phyloP scores from a whole-genome alignment of 2,888 invertebrate species.

The Drosophila infuscata region DNA sequence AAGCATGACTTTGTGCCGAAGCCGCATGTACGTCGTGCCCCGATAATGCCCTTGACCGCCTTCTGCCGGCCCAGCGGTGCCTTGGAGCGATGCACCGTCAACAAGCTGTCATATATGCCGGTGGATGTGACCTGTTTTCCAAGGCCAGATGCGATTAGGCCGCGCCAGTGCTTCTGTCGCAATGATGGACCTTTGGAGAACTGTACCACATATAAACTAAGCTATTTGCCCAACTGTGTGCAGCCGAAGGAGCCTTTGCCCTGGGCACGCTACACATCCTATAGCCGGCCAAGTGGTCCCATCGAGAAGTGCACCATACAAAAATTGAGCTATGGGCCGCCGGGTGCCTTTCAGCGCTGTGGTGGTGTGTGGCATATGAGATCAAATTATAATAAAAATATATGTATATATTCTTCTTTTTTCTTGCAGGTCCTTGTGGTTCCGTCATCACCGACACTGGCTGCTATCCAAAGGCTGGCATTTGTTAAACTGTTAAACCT shows the following conservation, averaged over 20 bases:
- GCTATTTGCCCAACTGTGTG: conserved; percentile 86
- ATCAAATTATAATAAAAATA: neutral
- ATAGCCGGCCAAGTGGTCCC: conserved; percentile 78
- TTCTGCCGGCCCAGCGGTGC: conserved; percentile 76
- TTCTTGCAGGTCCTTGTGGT: conserved; percentile 57
- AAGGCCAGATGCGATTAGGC: conserved; percentile 69
- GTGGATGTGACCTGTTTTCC: conserved; percentile 78
- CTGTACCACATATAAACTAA: conserved; percentile 87
- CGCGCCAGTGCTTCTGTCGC: conserved; percentile 80
- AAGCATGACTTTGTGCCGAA: conserved; percentile 90
- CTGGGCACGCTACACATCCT: conserved; percentile 80
- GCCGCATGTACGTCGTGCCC: conserved; percentile 84
- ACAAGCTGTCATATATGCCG: conserved; percentile 83
- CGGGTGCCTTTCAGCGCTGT: conserved; percentile 85
- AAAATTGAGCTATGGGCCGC: conserved; percentile 88
- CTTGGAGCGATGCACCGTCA: conserved; percentile 83
- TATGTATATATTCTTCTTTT: neutral
- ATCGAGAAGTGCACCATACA: conserved; percentile 87
- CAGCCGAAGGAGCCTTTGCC: conserved; percentile 81
- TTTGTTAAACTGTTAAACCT: conserved; percentile 70
- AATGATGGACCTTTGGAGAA: conserved; percentile 78
- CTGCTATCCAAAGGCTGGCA: conserved; percentile 81
- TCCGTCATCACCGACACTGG: conserved; percentile 41
- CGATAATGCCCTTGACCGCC: conserved; percentile 73
- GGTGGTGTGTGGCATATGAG: conserved; percentile 64